phyloP scores from a whole-genome alignment of 2,113 vertebrate species.

The Turdus rufiventris region DNA sequence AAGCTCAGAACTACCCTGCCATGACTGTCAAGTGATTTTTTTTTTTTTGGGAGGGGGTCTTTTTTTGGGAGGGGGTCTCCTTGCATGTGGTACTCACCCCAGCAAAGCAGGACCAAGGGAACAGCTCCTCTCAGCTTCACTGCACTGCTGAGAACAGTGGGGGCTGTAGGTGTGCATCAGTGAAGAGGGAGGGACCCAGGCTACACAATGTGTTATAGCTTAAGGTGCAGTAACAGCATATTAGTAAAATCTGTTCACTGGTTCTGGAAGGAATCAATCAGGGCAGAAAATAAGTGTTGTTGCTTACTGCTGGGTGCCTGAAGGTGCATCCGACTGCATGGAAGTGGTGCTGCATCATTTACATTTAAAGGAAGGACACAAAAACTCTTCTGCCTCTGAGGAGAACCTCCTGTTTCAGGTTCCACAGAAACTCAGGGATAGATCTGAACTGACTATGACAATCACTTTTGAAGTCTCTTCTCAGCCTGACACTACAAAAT shows the following conservation, averaged over 20 bases:
- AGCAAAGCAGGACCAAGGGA: not conserved
- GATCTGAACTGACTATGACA: not conserved
- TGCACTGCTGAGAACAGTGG: not conserved
- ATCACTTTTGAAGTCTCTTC: not conserved
- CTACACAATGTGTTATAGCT: rapidly evolving
- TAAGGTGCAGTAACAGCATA: not conserved
- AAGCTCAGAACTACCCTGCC: not conserved
- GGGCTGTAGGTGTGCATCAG: not conserved
- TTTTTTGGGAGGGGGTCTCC: rapidly evolving
- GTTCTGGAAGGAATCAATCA: not conserved
- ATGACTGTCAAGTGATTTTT: not conserved
- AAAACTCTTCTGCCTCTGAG: not conserved
- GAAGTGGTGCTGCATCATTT: not conserved
- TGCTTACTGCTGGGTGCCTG: not conserved
- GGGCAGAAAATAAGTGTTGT: not conserved
- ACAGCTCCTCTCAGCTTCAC: not conserved
- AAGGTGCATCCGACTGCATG: not conserved
- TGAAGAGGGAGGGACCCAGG: not conserved
- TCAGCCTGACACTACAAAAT: not conserved
- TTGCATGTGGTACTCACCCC: not conserved
- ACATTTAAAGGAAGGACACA: not conserved
- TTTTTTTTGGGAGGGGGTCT: rapidly evolving
- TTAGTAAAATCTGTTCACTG: not conserved
- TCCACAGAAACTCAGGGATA: not conserved
- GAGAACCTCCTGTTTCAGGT: not conserved